phyloP scores from a whole-genome alignment of 2,888 invertebrate genomes.

The Saturnia japonica region DNA sequence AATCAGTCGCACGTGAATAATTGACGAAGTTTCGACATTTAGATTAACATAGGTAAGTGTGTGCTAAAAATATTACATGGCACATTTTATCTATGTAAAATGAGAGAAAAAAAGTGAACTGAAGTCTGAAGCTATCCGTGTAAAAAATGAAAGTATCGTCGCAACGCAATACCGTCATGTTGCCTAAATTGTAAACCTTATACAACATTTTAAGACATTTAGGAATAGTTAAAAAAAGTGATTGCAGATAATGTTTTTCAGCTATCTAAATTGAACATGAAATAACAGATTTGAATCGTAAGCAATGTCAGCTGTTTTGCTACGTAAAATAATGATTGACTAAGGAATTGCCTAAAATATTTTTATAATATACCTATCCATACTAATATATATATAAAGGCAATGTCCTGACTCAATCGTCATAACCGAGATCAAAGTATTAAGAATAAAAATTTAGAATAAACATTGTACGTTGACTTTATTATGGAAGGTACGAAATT shows the following conservation, averaged over 20 bases:
- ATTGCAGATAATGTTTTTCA: not conserved
- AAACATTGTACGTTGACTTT: too few species aligned
- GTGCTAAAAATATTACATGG: slow-evolving; percentile 8
- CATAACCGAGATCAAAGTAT: too few species aligned
- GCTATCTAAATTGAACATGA: not conserved
- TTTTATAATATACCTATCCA: too few species aligned
- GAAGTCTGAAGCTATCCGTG: not conserved
- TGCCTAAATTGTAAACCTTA: not conserved
- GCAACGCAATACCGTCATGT: not conserved
- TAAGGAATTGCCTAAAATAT: too few species aligned
- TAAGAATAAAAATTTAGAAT: too few species aligned
- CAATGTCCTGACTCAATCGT: too few species aligned
- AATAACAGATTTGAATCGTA: not conserved
- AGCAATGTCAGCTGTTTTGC: not conserved
- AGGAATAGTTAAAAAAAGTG: not conserved
- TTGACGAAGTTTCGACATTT: slow-evolving; percentile 20
- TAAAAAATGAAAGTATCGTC: slow-evolving; percentile 1
- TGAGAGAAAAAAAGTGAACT: not conserved
- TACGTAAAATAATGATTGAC: not conserved
- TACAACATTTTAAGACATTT: not conserved
- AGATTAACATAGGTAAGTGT: slow-evolving; percentile 14
- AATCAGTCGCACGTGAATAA: slow-evolving; percentile 21
- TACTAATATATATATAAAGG: too few species aligned
- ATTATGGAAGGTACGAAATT: too few species aligned
- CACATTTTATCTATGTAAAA: not conserved